A percentile compares a stretch with the other conserved stretches of the same genome.
Conservation (phyloP, 2,113 vertebrate species). For the Pteruthius melanotis region DNA sequence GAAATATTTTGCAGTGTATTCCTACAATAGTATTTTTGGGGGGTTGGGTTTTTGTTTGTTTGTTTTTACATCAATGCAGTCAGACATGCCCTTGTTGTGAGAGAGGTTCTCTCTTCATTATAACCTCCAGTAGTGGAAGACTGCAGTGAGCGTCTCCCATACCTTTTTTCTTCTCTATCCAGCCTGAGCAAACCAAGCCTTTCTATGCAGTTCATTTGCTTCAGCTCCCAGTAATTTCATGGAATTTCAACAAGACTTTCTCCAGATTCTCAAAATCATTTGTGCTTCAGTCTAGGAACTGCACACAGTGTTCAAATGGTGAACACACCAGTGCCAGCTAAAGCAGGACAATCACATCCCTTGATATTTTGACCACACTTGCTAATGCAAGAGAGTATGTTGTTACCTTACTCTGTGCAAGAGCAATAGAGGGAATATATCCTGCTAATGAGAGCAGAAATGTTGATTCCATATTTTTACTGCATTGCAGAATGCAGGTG, state of each 20-base stretch:
- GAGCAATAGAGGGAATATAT: neutral
- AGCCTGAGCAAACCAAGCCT: neutral
- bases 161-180: neutral
- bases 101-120: neutral
- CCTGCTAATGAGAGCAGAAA: neutral
- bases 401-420: neutral
- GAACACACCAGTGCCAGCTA: neutral
- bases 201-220: neutral
- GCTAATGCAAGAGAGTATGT: neutral
- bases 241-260: neutral
- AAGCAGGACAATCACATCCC: neutral
- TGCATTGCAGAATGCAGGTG: neutral
- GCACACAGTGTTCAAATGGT: neutral
- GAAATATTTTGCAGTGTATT: neutral
- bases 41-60: neutral
- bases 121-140: neutral
- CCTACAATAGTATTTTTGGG: accelerated
- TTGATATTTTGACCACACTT: neutral
- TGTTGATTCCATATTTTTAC: neutral
- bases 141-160: neutral
- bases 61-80: neutral
- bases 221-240: neutral
- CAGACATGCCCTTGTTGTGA: neutral
- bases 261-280: neutral
- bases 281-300: neutral